A percentile compares a stretch with the other conserved stretches of the same genome.
phyloP scores from a whole-genome alignment of 2,113 vertebrate species.

The Onychostoma macrolepis region DNA sequence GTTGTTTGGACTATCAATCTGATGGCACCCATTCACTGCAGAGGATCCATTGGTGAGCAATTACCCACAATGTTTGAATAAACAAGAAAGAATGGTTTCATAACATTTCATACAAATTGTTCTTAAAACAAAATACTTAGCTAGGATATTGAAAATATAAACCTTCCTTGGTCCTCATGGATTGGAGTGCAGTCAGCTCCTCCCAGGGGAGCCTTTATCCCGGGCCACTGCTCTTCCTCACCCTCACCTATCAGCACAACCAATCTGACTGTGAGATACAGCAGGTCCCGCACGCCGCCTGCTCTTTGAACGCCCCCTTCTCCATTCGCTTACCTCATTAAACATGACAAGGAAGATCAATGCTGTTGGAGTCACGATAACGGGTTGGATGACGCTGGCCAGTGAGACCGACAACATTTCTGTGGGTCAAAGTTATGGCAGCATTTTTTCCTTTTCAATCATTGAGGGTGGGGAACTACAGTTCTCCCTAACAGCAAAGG shows the following conservation, averaged over 20 bases:
- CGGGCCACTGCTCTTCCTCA: conserved; percentile 81
- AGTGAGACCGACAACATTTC: conserved; percentile 64
- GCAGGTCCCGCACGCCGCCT: conserved; percentile 73
- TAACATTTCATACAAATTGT: neutral
- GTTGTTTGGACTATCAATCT: neutral
- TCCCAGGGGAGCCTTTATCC: conserved; percentile 75
- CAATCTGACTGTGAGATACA: conserved; percentile 91
- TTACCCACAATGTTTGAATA: neutral
- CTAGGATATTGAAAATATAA: neutral
- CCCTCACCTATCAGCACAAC: conserved; percentile 85
- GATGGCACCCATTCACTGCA: neutral
- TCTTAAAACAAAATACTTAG: neutral
- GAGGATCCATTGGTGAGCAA: neutral
- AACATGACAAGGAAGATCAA: conserved; percentile 91
- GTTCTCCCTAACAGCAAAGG: conserved; percentile 14
- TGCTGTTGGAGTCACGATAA: conserved; percentile 82
- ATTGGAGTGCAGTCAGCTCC: conserved; percentile 22
- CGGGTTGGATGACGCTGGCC: conserved; percentile 68
- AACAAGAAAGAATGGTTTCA: too few species aligned
- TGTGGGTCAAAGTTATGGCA: conserved; percentile 51
- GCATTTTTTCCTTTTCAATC: neutral
- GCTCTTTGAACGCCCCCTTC: conserved; percentile 83
- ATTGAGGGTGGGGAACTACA: neutral
- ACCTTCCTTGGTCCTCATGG: neutral
- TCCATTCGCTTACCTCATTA: conserved; percentile 89